Conservation (phyloP, 2,113 vertebrate species). For the Oncorhynchus nerka region DNA sequence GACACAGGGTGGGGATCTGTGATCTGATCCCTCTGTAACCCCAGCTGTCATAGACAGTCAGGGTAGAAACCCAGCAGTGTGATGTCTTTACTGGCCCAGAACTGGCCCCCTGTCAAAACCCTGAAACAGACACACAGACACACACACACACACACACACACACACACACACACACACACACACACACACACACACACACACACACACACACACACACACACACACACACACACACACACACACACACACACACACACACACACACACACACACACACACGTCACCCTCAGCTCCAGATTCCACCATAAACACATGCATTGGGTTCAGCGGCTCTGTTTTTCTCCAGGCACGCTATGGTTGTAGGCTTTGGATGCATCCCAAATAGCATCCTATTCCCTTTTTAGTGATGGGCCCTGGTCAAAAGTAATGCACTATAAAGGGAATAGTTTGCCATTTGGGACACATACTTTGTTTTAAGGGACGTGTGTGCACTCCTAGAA, state of each 20-base stretch:
- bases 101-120: neutral
- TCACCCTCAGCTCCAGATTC: too few species aligned
- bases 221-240: neutral
- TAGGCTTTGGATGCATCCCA: neutral
- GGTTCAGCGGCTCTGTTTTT: neutral
- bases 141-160: neutral
- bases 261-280: neutral
- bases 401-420: too few species aligned
- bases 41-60: constrained; percentile 28
- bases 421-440: too few species aligned
- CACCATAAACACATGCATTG: neutral
- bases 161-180: neutral
- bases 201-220: neutral
- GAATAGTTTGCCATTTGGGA: too few species aligned
- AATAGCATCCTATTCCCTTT: too few species aligned
- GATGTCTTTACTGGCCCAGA: constrained; percentile 4
- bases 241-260: neutral
- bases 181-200: neutral
- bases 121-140: neutral
- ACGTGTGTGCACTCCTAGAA: neutral
- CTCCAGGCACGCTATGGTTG: neutral
- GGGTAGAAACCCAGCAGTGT: constrained; percentile 33
- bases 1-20: constrained; percentile 1
- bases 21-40: constrained; percentile 7
- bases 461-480: neutral